Evolutionary conservation across 2,888 invertebrate genomes (phyloP).

Genomic region (Spisula solida): DNA sequence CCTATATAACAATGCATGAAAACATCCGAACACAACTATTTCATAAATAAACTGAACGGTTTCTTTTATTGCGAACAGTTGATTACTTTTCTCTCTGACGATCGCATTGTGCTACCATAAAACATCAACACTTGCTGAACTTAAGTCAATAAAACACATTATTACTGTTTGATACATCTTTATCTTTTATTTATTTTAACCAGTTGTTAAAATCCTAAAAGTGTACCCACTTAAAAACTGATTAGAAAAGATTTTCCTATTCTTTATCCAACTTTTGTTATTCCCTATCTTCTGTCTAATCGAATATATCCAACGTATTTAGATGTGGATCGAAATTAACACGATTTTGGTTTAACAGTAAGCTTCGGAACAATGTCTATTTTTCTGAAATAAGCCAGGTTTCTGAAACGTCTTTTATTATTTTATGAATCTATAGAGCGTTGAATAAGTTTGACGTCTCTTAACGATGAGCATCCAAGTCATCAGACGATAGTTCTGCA

Average conservation of each 20-base stretch:
- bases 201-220: slow-evolving; percentile 19
- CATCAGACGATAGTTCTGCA: background rate
- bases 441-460: background rate
- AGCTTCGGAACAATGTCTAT: background rate
- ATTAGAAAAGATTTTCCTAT: background rate
- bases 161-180: background rate
- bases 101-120: background rate
- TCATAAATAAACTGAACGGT: background rate
- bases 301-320: background rate
- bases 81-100: background rate
- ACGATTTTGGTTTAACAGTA: background rate
- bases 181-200: slow-evolving; percentile 28
- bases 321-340: background rate
- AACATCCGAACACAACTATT: background rate
- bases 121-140: slow-evolving; percentile 4
- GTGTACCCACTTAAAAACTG: slow-evolving; percentile 15
- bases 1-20: background rate
- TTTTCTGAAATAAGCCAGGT: background rate
- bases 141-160: slow-evolving; percentile 21
- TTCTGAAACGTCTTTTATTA: no score
- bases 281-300: background rate
- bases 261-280: slow-evolving; percentile 24
- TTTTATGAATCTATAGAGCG: no score
- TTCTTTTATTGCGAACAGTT: background rate
- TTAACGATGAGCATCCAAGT: background rate